Conservation (phyloP, 2,797 vertebrate genomes). For the Chanos chanos region DNA sequence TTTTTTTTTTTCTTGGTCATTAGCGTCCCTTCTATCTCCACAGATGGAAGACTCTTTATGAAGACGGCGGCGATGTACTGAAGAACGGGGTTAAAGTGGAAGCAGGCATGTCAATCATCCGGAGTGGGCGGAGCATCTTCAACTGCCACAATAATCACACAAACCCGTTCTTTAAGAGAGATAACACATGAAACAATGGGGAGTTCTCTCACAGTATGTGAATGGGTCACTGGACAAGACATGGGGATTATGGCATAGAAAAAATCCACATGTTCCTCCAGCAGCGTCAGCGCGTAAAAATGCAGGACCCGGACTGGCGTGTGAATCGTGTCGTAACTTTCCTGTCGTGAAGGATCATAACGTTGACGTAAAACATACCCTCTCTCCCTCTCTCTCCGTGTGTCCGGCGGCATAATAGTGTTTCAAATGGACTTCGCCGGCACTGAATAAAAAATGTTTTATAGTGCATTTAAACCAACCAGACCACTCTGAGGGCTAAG, state of each 20-base stretch:
- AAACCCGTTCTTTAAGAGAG: constrained; percentile 30
- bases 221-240: constrained; percentile 31
- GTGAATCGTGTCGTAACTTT: too few species aligned
- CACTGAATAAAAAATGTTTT: constrained; percentile 38
- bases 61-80: constrained; percentile 94
- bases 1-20: background rate
- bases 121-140: constrained; percentile 52
- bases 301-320: too few species aligned
- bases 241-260: too few species aligned
- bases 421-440: constrained; percentile 6
- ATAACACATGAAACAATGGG: constrained; percentile 29
- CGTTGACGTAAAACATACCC: too few species aligned
- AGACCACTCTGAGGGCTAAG: constrained; percentile 59
- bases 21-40: constrained; percentile 56
- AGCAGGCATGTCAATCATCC: constrained; percentile 53
- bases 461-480: constrained; percentile 73
- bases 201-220: constrained; percentile 27
- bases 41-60: constrained; percentile 97
- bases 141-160: constrained; percentile 34
- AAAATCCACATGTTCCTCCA: too few species aligned
- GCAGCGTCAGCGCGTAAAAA: too few species aligned
- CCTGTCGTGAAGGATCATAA: too few species aligned
- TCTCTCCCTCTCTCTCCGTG: too few species aligned
- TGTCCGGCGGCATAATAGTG: background rate
- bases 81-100: constrained; percentile 52